Evolutionary conservation across 2,888 invertebrate genomes (phyloP), one percentile per base, ranked within the genome.

Genomic region (Caenorhabditis wallacei): DNA sequence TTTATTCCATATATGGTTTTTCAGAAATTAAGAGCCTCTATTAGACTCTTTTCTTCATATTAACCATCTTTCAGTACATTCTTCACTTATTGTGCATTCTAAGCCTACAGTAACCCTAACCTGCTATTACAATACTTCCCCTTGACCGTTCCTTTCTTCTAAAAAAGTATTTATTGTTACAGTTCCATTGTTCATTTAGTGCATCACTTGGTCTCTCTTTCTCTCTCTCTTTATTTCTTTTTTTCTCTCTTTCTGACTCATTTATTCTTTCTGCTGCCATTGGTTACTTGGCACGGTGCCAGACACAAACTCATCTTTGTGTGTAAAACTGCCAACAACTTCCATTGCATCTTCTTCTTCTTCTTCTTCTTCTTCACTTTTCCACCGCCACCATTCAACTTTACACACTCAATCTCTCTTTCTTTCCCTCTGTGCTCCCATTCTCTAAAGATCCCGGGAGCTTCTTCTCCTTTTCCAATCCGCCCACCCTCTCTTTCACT

Each of bases 271-370:
- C 46, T 26, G 26, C 30, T 57, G 26, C 43, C 46, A 43, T 69
- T 30, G 54, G 43, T 56, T 8, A 35, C 51, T 63, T 72, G 61
- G 61, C 72, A 40, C 72, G 37, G 61, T 72, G 56, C 64, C 76
- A 56, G 59, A 57, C 61, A 51, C 78, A 56, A 54, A 46, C 76
- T 76, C 69, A 56, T 69, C 69, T 46, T 69, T 43, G 56, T 69
- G 69, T 69, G 69, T 69, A 69, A 69, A 69, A 69, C 69, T 69
- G 68, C 68, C 69, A 69, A 69, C 70, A 57, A 59, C 48, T 71
- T 71, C 71, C 30, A 46, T 57, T 26, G 56, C 57, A 18, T 48
- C 46, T 57, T 46, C 54, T 30, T 57, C 46, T 56, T 26, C 57
- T 70, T 22, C 70, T 40, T 40, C 40, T 40, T 40, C 40, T 40